phyloP scores from a whole-genome alignment of 2,888 invertebrate genomes.

The Pherbina coryleti region DNA sequence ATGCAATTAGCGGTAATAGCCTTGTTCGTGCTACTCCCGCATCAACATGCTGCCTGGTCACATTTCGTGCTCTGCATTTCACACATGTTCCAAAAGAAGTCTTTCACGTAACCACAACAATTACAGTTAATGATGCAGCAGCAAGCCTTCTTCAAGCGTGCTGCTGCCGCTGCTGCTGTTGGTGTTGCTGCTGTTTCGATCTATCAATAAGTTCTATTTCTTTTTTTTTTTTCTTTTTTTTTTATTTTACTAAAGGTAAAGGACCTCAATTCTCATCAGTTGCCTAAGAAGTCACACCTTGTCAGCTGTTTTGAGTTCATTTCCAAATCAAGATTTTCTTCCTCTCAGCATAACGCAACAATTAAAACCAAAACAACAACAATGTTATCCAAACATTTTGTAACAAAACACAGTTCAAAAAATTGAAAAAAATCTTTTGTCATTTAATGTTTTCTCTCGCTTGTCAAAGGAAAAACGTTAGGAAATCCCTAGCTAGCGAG shows the following conservation, averaged over 20 bases:
- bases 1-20: not conserved
- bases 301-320: conserved; percentile 36
- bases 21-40: not conserved
- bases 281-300: conserved; percentile 35
- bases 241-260: not conserved
- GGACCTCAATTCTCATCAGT: not conserved
- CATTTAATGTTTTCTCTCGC: conserved; percentile 25
- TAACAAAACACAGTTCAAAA: conserved; percentile 3
- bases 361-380: conserved; percentile 11
- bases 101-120: conserved; percentile 16
- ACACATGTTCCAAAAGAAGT: not conserved
- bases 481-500: conserved; percentile 24
- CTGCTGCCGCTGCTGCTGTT: conserved; percentile 50
- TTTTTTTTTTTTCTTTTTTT: not conserved
- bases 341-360: conserved; percentile 40
- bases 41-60: not conserved
- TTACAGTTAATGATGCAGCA: conserved; percentile 17
- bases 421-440: conserved; percentile 22
- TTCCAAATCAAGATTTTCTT: conserved; percentile 25
- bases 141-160: not conserved
- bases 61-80: not conserved
- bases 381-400: not conserved
- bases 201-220: not conserved
- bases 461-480: conserved; percentile 16
- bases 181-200: not conserved